Base-by-base conservation (phyloP, 2,888 invertebrate genomes). In the Amitus sp. region DNA sequence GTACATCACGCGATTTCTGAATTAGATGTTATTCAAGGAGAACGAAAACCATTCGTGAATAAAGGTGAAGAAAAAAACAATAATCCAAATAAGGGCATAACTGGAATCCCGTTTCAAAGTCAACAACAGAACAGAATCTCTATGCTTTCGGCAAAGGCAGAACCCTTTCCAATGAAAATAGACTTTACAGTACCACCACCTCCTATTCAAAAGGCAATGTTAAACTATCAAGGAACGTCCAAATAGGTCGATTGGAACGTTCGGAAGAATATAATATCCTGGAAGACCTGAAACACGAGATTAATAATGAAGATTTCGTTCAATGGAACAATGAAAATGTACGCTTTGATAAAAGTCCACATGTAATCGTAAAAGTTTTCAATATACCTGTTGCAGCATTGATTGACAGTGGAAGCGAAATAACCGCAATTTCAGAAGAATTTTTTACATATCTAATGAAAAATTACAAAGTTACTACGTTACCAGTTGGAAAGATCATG, bases 341-440 rank as follows among this genome's bases (percentile, higher is more conserved):
- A 15, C 6, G 10, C 2, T 7, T 37, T 2, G 2, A 6, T 7
- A 37, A 13, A 9, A 37, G 37, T 10, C 37, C 37, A 37, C 15
- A 13, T 7, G 2, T 37, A 2, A 13, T 37, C 6, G 28, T 27
- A 2, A 27, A 23, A 17, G 9, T 40, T 18, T 49, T 39, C 4
- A 28, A 39, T 27, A 13, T 59, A 12, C 51, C 37, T 0, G 20
- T 56, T 17, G 0, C 47, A 3, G 49, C 40, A 3, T 39, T 60
- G 1, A 40, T 65, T 1, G 60, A 64, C 13, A 45, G 60, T 1
- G 60, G 64, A 1, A 64, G 56, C 42, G 56, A 64, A 28, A 19
- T 65, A 1, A 59, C 51, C n/a, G 53, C 53, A 13, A 49, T 54
- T 1, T 53, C 59, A 2, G 53, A 59, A 18, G 17, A 13, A 9